Conservation (phyloP, 2,797 vertebrate species). For the Pangasius djambal region DNA sequence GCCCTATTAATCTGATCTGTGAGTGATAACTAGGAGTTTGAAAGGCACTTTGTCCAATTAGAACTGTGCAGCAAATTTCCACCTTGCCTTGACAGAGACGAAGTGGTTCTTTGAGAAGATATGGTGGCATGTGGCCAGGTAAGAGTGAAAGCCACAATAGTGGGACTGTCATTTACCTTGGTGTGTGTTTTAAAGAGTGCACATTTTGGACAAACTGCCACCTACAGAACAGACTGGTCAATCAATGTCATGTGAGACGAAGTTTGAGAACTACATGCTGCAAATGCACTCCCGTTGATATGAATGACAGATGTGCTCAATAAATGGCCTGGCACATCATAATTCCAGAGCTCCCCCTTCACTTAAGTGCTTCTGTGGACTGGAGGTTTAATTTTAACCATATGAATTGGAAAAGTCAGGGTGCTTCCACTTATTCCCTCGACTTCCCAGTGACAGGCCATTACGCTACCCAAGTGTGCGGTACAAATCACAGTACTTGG, state of each 20-base stretch:
- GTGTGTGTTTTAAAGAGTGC: slow-evolving; percentile 26
- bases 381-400: slow-evolving; percentile 52
- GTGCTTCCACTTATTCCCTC: slow-evolving; percentile 33
- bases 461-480: slow-evolving; percentile 22
- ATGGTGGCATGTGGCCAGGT: slow-evolving; percentile 80
- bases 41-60: slow-evolving; percentile 96
- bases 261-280: not conserved
- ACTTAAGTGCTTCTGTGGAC: slow-evolving; percentile 45
- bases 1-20: slow-evolving; percentile 77
- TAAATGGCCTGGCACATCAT: slow-evolving; percentile 56
- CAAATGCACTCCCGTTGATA: slow-evolving; percentile 50
- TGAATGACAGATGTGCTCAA: slow-evolving; percentile 55
- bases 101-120: slow-evolving; percentile 90
- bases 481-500: slow-evolving; percentile 20
- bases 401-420: slow-evolving; percentile 52
- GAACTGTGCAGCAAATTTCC: slow-evolving; percentile 87
- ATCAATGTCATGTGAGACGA: slow-evolving; percentile 43
- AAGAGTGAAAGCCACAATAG: slow-evolving; percentile 78
- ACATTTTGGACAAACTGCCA: slow-evolving; percentile 45
- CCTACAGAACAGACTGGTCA: slow-evolving; percentile 29
- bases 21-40: slow-evolving; percentile 81
- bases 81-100: slow-evolving; percentile 91
- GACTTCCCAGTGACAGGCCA: slow-evolving; percentile 23
- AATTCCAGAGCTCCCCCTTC: slow-evolving; percentile 44
- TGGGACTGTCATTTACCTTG: slow-evolving; percentile 52